Evolutionary conservation across 2,113 vertebrate genomes (phyloP).

Genomic region (Alces alces): DNA sequence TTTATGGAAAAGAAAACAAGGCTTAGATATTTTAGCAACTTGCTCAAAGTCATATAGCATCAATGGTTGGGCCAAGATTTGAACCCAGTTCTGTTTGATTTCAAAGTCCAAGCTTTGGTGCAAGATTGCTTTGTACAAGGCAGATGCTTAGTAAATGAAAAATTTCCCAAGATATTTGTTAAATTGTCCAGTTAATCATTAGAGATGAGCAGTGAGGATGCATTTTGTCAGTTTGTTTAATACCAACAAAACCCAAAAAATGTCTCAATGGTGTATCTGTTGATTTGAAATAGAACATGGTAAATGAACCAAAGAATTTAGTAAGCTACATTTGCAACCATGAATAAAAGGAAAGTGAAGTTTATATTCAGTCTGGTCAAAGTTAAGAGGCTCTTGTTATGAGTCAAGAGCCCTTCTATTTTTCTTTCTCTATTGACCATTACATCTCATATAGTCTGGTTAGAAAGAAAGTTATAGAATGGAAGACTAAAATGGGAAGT

Average conservation of each 20-base stretch:
- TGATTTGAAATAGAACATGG: neutral
- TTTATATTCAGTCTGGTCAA: neutral
- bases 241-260: neutral
- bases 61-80: neutral
- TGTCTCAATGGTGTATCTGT: neutral
- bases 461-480: neutral
- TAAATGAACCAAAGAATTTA: neutral
- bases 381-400: neutral
- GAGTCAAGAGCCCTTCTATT: neutral
- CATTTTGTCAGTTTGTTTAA: neutral
- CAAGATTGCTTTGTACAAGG: neutral
- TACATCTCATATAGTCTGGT: neutral
- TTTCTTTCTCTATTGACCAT: neutral
- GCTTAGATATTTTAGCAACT: neutral
- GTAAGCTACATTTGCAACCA: neutral
- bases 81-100: neutral
- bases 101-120: neutral
- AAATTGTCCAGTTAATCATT: neutral
- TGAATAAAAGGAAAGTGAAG: neutral
- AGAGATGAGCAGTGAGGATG: neutral
- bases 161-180: neutral
- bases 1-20: neutral
- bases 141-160: neutral
- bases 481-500: neutral
- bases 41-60: neutral